Conservation (phyloP, 64 coral and sea anemone species). For the Dendrophyllia cribrosa region DNA sequence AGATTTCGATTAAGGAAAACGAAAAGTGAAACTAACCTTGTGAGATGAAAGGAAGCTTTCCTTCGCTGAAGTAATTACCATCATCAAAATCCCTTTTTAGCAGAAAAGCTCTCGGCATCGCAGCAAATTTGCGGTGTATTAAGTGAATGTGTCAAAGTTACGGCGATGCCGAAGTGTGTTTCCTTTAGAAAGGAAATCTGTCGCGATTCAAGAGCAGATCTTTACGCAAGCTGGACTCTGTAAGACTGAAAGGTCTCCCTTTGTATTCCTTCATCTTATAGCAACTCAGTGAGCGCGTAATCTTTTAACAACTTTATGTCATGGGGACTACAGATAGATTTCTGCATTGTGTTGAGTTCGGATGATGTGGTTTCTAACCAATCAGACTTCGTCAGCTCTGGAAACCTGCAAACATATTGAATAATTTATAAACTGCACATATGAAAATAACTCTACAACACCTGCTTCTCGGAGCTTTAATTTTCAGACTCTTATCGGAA, state of each 20-base stretch:
- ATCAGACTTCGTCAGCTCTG: slow-evolving; percentile 50
- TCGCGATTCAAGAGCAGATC: slow-evolving; percentile 1
- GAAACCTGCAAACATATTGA: slow-evolving; percentile 84
- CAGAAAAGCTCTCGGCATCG: slow-evolving; percentile 82
- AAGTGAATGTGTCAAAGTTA: slow-evolving; percentile 17
- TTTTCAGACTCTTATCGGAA: slow-evolving; percentile 55
- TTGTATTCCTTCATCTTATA: slow-evolving; percentile 38
- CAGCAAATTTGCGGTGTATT: slow-evolving; percentile 26
- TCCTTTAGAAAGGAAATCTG: slow-evolving; percentile 14
- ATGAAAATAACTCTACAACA: slow-evolving; percentile 78
- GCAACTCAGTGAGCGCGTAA: slow-evolving; percentile 54
- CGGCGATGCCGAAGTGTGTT: neutral
- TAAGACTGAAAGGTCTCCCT: slow-evolving; percentile 8
- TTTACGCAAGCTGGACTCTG: slow-evolving; percentile 21
- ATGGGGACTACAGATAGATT: slow-evolving; percentile 56
- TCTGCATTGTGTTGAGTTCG: slow-evolving; percentile 66
- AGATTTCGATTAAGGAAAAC: slow-evolving; percentile 10
- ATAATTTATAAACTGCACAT: slow-evolving; percentile 90
- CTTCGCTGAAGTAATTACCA: slow-evolving; percentile 8
- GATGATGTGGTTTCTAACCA: slow-evolving; percentile 52
- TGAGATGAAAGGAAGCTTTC: slow-evolving; percentile 3
- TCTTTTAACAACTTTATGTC: slow-evolving; percentile 82
- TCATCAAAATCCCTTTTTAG: slow-evolving; percentile 67
- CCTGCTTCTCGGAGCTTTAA: slow-evolving; percentile 54
- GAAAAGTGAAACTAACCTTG: slow-evolving; percentile 25